Evolutionary conservation across 2,888 invertebrate species (phyloP).

Genomic region (Diplazon laetatorius): DNA sequence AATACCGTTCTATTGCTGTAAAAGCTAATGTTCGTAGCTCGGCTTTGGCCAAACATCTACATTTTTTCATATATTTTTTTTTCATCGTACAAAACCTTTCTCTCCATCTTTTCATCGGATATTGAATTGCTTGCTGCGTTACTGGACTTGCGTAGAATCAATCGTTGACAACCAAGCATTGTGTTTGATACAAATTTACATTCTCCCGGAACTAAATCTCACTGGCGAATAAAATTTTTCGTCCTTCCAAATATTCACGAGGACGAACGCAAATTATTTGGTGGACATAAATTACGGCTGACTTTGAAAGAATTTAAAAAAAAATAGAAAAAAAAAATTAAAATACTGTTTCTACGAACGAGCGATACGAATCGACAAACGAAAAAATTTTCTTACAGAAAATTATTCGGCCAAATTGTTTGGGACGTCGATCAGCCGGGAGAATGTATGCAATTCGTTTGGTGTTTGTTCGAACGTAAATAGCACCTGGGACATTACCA

Average conservation of each 20-base stretch:
- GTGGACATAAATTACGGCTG: too few species aligned
- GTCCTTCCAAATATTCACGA: conserved; percentile 35
- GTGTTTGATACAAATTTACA: conserved; percentile 37
- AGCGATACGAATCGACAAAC: too few species aligned
- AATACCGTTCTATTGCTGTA: conserved; percentile 10
- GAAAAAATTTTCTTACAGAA: conserved; percentile 18
- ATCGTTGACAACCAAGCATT: conserved; percentile 48
- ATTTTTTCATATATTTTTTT: conserved; percentile 48
- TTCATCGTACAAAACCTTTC: conserved; percentile 66
- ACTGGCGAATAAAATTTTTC: conserved; percentile 33
- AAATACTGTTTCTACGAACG: too few species aligned
- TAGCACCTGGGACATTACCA: conserved; percentile 67
- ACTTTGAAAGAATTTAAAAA: too few species aligned
- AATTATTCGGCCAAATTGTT: not conserved
- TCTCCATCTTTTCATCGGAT: conserved; percentile 52
- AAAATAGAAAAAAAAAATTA: too few species aligned
- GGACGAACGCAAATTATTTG: conserved; percentile 40
- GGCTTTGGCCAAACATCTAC: conserved; percentile 59
- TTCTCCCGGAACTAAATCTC: conserved; percentile 49
- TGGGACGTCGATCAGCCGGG: conserved; percentile 27
- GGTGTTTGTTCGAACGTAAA: conserved; percentile 46
- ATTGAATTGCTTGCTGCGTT: conserved; percentile 48
- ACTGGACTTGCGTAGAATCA: conserved; percentile 36
- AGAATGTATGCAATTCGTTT: conserved; percentile 51
- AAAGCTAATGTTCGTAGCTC: conserved; percentile 42